Conservation (phyloP, 2,888 invertebrate genomes). For the Homarus gammarus region DNA sequence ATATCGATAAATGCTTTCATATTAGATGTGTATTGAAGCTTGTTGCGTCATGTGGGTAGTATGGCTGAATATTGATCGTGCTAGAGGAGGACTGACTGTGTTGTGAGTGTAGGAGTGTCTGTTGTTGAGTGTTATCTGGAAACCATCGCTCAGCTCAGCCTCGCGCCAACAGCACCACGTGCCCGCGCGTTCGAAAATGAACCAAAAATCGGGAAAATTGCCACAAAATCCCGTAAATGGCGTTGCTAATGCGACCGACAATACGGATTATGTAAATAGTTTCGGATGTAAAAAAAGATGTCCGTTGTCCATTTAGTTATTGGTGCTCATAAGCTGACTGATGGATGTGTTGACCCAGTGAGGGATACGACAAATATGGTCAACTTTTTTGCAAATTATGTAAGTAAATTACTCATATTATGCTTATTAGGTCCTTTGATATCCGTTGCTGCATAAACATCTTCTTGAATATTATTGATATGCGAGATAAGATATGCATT, state of each 20-base stretch:
- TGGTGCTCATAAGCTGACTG: background rate
- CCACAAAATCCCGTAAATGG: slow-evolving; percentile 62
- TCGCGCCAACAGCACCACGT: background rate
- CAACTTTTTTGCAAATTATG: background rate
- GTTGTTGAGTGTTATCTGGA: background rate
- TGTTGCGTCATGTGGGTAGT: background rate
- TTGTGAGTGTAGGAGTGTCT: background rate
- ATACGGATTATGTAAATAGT: slow-evolving; percentile 60
- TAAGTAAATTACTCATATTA: background rate
- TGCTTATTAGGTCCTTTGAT: too few species aligned
- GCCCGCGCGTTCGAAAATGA: background rate
- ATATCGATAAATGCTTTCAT: background rate
- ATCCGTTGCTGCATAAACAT: too few species aligned
- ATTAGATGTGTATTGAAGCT: background rate
- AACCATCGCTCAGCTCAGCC: background rate
- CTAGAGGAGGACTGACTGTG: background rate
- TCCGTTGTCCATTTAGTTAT: slow-evolving; percentile 27
- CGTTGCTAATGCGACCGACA: slow-evolving; percentile 53
- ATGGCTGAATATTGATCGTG: background rate
- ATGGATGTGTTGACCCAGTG: background rate
- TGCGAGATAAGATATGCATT: too few species aligned
- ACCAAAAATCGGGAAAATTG: slow-evolving; percentile 64
- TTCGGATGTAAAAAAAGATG: slow-evolving; percentile 36
- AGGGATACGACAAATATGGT: background rate
- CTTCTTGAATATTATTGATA: too few species aligned